phyloP scores from a whole-genome alignment of 2,888 invertebrate genomes.

The Aplocera efformata region DNA sequence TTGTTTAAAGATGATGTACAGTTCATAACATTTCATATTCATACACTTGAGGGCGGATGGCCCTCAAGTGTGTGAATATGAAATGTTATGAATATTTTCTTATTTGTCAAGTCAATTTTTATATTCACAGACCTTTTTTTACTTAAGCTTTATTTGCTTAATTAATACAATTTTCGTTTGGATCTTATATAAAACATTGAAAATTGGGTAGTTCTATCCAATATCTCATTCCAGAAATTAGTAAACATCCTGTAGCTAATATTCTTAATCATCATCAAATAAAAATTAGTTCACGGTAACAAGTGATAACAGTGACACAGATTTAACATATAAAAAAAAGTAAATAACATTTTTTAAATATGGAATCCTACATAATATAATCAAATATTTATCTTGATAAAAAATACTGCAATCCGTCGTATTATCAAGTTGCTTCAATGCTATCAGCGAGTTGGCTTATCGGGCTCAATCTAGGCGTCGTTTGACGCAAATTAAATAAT shows the following conservation, averaged over 20 bases:
- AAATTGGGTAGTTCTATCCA: too few species aligned
- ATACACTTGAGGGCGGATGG: too few species aligned
- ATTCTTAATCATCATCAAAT: slow-evolving; percentile 1
- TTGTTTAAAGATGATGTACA: too few species aligned
- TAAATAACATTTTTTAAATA: slow-evolving; percentile 2
- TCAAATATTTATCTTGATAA: slow-evolving; percentile 33
- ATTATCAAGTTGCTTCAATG: slow-evolving; percentile 39
- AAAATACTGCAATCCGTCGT: slow-evolving; percentile 42
- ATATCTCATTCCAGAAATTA: too few species aligned
- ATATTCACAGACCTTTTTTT: too few species aligned
- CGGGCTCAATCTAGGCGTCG: slow-evolving; percentile 27
- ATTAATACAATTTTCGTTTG: too few species aligned
- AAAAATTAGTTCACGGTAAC: slow-evolving; percentile 1
- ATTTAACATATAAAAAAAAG: slow-evolving; percentile 1
- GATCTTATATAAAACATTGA: too few species aligned
- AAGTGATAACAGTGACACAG: neutral
- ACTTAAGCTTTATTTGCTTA: too few species aligned
- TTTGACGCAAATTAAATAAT: slow-evolving; percentile 37
- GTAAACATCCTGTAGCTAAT: neutral
- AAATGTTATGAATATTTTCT: too few species aligned
- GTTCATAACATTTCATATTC: too few species aligned
- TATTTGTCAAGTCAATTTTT: too few species aligned
- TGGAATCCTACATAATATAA: slow-evolving; percentile 5
- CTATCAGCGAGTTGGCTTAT: slow-evolving; percentile 35
- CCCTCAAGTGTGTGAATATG: too few species aligned